A percentile compares a stretch with the other conserved stretches of the same genome.
Evolutionary conservation across 2,888 invertebrate genomes (phyloP).

Genomic region (Dynastes hyllus): DNA sequence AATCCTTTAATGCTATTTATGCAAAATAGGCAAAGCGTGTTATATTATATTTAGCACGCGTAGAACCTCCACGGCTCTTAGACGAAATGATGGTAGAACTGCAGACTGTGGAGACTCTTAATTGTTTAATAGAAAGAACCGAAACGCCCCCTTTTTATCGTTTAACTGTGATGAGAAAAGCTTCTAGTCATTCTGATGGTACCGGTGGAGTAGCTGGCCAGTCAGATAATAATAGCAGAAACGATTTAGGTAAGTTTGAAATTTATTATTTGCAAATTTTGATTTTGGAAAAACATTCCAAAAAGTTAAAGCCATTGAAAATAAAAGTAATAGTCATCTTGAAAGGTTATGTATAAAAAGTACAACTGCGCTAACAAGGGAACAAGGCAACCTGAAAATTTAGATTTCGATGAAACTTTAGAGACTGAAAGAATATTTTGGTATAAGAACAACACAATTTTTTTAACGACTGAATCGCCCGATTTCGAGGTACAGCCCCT

Average conservation of each 20-base stretch:
- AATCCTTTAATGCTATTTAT: background rate
- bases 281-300: background rate
- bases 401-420: too few species aligned
- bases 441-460: too few species aligned
- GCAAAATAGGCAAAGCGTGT: constrained; percentile 91
- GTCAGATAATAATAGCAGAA: constrained; percentile 71
- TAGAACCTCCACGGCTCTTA: constrained; percentile 92
- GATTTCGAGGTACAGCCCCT: too few species aligned
- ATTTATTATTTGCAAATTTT: background rate
- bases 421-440: too few species aligned
- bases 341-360: too few species aligned
- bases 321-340: too few species aligned
- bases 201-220: constrained; percentile 72
- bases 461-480: too few species aligned
- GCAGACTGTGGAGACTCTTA: constrained; percentile 96
- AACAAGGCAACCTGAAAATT: too few species aligned
- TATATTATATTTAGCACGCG: constrained; percentile 92
- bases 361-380: too few species aligned
- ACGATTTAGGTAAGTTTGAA: constrained; percentile 66
- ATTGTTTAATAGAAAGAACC: constrained; percentile 96
- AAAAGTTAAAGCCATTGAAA: too few species aligned
- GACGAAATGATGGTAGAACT: constrained; percentile 98
- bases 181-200: constrained; percentile 87
- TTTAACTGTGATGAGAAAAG: constrained; percentile 92
- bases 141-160: constrained; percentile 99